phyloP scores from a whole-genome alignment of 2,797 vertebrate species.

The Xenentodon cancila region DNA sequence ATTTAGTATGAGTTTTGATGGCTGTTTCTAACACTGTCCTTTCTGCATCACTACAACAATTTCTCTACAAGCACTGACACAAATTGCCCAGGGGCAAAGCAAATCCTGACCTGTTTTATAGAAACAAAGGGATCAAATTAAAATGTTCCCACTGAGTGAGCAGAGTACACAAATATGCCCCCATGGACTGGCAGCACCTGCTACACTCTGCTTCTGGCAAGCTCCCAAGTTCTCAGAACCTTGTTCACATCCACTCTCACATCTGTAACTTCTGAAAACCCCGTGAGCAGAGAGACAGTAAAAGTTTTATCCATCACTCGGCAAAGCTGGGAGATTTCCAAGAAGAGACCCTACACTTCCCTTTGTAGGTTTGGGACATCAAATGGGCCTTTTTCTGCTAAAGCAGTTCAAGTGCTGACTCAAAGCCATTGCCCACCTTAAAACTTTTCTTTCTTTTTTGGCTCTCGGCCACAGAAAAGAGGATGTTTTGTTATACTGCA shows the following conservation, averaged over 20 bases:
- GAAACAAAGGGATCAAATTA: constrained; percentile 78
- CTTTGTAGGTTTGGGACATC: too few relatives aligned
- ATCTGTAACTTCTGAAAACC: constrained; percentile 20
- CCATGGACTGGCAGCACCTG: constrained; percentile 67
- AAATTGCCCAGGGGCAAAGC: constrained; percentile 57
- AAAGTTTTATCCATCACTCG: constrained; percentile 4
- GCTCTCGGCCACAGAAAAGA: too few relatives aligned
- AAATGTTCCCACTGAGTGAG: constrained; percentile 78
- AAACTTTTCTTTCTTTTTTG: too few relatives aligned
- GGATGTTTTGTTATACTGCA: too few relatives aligned
- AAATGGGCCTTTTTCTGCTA: too few relatives aligned
- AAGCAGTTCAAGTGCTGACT: too few relatives aligned
- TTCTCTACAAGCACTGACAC: constrained; percentile 46
- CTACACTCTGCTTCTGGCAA: constrained; percentile 38
- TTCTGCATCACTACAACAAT: constrained; percentile 27
- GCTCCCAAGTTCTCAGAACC: constrained; percentile 9
- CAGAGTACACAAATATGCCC: constrained; percentile 67
- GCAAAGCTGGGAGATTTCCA: not conserved
- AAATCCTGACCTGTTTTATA: constrained; percentile 77
- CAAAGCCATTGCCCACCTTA: too few relatives aligned
- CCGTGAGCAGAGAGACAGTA: not conserved
- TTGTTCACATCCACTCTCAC: constrained; percentile 13
- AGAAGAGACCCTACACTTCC: too few relatives aligned
- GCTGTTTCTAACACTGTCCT: constrained; percentile 6
- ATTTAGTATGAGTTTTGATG: constrained; percentile 17